Percentiles rank a stretch among this genome's conserved stretches.
These are phyloP conservation scores for Sinocyclocheilus rhinocerous DNA, from an alignment of 2,113 vertebrate genomes.

Conservation along the genomic window DNA sequence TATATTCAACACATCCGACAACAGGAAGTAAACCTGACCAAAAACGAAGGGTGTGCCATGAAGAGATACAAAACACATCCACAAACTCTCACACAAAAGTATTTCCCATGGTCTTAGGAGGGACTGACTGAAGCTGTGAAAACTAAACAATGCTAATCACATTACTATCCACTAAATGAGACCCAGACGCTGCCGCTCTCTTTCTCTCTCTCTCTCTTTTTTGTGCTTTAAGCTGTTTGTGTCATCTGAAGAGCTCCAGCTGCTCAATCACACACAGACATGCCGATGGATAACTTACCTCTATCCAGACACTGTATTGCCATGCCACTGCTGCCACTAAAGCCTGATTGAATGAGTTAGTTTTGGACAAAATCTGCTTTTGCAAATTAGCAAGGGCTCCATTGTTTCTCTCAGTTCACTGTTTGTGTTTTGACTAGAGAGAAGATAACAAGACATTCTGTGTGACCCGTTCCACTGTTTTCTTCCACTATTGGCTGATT, in stretches of 20 bases:
- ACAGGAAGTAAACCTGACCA: conserved; percentile 23
- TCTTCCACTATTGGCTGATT: conserved; percentile 12
- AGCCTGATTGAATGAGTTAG: conserved; percentile 32
- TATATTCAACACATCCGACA: conserved; percentile 27
- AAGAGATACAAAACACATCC: conserved; percentile 26
- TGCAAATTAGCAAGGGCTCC: conserved; percentile 33
- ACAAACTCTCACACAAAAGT: neutral
- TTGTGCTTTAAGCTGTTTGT: conserved; percentile 52
- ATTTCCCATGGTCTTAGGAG: conserved; percentile 59
- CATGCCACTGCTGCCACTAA: conserved; percentile 21
- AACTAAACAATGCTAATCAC: conserved; percentile 81
- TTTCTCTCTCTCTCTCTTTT: conserved; percentile 19
- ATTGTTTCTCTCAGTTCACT: conserved; percentile 9
- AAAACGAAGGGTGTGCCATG: neutral
- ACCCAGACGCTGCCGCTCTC: conserved; percentile 67
- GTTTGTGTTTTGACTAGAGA: conserved; percentile 50
- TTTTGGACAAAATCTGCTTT: conserved; percentile 35
- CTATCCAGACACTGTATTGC: conserved; percentile 17
- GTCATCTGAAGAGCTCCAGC: conserved; percentile 53
- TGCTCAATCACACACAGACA: conserved; percentile 51
- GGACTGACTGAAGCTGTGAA: conserved; percentile 75
- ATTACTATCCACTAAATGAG: conserved; percentile 78
- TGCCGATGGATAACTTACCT: conserved; percentile 28
- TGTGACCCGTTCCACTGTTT: neutral
- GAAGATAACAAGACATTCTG: conserved; percentile 39